Percentiles rank a stretch among this genome's conserved stretches.
Conservation (phyloP, 2,888 invertebrate genomes). For the Mallateleia sp. region DNA sequence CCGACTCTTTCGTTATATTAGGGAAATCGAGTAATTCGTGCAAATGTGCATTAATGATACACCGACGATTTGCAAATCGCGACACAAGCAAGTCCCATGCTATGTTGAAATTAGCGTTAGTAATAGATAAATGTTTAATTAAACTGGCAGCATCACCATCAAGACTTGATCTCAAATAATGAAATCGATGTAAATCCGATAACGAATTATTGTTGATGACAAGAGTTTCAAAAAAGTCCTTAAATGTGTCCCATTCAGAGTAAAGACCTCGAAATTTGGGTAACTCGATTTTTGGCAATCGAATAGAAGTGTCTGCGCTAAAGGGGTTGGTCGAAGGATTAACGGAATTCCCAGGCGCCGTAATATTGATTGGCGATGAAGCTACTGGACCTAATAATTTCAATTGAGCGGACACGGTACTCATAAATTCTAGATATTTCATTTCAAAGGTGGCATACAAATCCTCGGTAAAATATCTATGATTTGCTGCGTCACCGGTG, state of each 20-base stretch:
- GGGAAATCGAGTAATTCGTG: too few relatives aligned
- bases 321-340: too few relatives aligned
- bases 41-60: too few relatives aligned
- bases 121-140: constrained; percentile 46
- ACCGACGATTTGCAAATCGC: constrained; percentile 43
- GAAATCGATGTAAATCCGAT: constrained; percentile 17
- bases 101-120: constrained; percentile 54
- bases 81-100: constrained; percentile 58
- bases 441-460: constrained; percentile 5
- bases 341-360: too few relatives aligned
- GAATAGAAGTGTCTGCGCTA: too few relatives aligned
- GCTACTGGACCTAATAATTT: too few relatives aligned
- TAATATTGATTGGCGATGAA: too few relatives aligned
- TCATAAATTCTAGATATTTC: constrained; percentile 1
- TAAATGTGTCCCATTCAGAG: constrained; percentile 28
- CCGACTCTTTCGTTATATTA: constrained; percentile 46
- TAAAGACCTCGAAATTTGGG: constrained; percentile 51
- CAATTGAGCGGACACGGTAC: too few relatives aligned
- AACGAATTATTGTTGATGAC: constrained; percentile 14
- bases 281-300: background rate
- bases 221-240: constrained; percentile 52
- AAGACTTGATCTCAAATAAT: constrained; percentile 43
- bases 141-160: constrained; percentile 44
- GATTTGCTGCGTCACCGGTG: background rate
- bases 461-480: constrained; percentile 18